A percentile compares a stretch with the other conserved stretches of the same genome.
Evolutionary conservation across 2,888 invertebrate genomes (phyloP).

Genomic region (Drosophila leonis): DNA sequence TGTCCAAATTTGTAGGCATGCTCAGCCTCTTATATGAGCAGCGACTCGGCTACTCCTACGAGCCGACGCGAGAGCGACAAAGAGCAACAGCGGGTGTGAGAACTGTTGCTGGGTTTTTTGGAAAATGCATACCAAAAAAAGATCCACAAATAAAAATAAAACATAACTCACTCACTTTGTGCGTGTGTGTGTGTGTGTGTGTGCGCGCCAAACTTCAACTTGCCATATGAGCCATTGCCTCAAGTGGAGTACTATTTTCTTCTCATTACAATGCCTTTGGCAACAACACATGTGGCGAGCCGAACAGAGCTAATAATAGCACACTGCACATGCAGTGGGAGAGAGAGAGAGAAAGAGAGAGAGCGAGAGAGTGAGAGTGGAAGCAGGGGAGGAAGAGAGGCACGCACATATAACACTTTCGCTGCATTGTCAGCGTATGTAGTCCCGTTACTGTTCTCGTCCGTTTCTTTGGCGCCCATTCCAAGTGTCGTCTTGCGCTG

Average conservation of each 20-base stretch:
- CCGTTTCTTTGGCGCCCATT: slow-evolving; percentile 64
- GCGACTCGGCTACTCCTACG: slow-evolving; percentile 19
- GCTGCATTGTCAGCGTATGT: slow-evolving; percentile 60
- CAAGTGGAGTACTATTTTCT: slow-evolving; percentile 71
- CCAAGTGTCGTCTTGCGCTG: slow-evolving; percentile 38
- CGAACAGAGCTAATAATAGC: slow-evolving; percentile 57
- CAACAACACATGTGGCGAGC: slow-evolving; percentile 73
- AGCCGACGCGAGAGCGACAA: slow-evolving; percentile 7
- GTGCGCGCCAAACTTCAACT: slow-evolving; percentile 62
- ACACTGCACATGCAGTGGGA: slow-evolving; percentile 6
- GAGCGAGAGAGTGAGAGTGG: background rate
- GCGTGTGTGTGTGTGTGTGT: slow-evolving; percentile 28
- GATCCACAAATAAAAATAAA: slow-evolving; percentile 70
- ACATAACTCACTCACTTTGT: slow-evolving; percentile 54
- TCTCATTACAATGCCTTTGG: slow-evolving; percentile 72
- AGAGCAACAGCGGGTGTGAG: slow-evolving; percentile 30
- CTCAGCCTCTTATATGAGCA: slow-evolving; percentile 54
- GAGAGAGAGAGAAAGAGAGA: background rate
- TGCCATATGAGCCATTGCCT: slow-evolving; percentile 62
- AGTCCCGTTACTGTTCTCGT: slow-evolving; percentile 31
- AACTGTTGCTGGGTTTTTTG: slow-evolving; percentile 39
- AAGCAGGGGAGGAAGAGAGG: background rate
- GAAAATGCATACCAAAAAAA: slow-evolving; percentile 60
- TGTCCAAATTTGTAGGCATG: slow-evolving; percentile 60
- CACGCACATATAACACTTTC: slow-evolving; percentile 61